Base-by-base conservation (phyloP, 2,797 vertebrate species). In the Emys orbicularis region DNA sequence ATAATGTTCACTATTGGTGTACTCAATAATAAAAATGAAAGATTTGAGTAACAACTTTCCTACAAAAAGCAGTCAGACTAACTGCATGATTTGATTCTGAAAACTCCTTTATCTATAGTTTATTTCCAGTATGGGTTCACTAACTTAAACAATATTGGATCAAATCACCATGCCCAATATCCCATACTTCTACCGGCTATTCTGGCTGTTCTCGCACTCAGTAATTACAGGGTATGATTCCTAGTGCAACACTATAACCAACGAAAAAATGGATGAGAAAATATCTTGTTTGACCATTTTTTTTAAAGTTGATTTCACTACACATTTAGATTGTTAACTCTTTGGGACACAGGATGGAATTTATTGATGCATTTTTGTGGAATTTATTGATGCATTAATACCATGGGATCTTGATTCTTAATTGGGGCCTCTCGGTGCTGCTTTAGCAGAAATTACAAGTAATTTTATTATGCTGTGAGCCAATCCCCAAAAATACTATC, bases 31-130 rank as follows among this genome's bases (percentile, higher is more conserved):
- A 92, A 57, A 44, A 53, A 86, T 88, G 88, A 5, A 88, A 89
- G 27, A 95, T 41, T 37, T 53, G n/a, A 86, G 7, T 80, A 94
- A 94, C 88, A 95, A 90, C 76, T 27, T 95, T 93, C 15, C 88
- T 85, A 79, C 9, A 85, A 93, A 37, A 56, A n/a, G 7, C 59
- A n/a, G 44, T 5, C 49, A 61, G 19, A 84, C 72, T 15, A 47
- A 84, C 13, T 88, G 19, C 25, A 90, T 72, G 88, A 81, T 89
- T 80, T 68, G 82, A 82, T 91, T 92, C 81, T 83, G 41, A 76
- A 84, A 83, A 81, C 13, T 37, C 92, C 41, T 79, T 87, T 77
- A 27, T 27, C 52, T 91, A 68, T 19, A 52, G 74, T 21, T 81
- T 90, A 87, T 61, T 34, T 87, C 76, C 83, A 65, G n/a, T 76